A percentile compares a stretch with the other conserved stretches of the same genome.
phyloP scores from a whole-genome alignment of 2,797 vertebrate species.

The Cephalopachus bancanus region DNA sequence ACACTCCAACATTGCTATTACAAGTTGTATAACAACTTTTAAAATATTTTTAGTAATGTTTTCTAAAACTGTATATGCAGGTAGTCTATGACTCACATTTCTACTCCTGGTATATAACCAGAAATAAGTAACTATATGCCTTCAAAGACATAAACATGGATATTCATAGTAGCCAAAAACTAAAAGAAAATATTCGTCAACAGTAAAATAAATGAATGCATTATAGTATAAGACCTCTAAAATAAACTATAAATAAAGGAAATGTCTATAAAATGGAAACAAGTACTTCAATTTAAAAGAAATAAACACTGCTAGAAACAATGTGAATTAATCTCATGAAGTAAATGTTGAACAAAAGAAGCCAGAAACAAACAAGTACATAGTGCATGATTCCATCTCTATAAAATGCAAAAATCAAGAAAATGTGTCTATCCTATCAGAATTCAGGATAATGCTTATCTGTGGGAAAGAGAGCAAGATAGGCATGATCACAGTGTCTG shows the following conservation, averaged over 20 bases:
- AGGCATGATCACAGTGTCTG: accelerated
- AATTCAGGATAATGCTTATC: not conserved
- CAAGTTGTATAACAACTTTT: not conserved
- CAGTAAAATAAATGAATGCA: not conserved
- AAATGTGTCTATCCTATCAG: not conserved
- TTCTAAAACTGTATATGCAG: not conserved
- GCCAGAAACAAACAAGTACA: not conserved
- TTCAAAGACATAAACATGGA: not conserved
- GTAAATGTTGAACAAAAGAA: not conserved
- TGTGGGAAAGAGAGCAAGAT: not conserved
- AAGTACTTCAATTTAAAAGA: not conserved
- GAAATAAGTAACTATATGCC: not conserved
- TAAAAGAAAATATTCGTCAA: not conserved
- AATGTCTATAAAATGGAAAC: not conserved
- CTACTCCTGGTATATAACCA: not conserved
- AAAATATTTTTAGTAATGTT: not conserved
- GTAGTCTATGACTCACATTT: not conserved
- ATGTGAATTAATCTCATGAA: not conserved
- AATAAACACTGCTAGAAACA: not conserved
- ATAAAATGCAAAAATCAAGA: conserved; percentile 13
- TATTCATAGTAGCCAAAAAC: not conserved
- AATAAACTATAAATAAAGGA: not conserved
- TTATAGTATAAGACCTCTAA: not conserved
- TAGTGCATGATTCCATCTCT: not conserved
- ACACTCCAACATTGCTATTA: not conserved